Base-by-base conservation (phyloP, 2,113 vertebrate species). In the Phalacrocorax carbo region DNA sequence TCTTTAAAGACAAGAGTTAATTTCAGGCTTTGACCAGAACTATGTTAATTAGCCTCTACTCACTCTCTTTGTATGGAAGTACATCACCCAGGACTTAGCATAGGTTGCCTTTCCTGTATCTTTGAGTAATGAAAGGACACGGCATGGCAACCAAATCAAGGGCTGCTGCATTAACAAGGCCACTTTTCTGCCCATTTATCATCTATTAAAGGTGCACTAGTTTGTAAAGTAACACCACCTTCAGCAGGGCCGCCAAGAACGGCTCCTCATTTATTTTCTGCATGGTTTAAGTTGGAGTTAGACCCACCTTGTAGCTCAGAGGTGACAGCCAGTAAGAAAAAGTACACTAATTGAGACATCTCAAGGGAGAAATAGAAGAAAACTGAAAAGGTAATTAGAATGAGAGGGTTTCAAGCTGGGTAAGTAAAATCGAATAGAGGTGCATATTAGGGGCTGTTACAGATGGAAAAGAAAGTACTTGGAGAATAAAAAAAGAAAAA, bases 311-410 rank as follows among this genome's bases (percentile, higher is more conserved):
- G 95, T 95, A 95, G 97, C 97, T 97, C 96, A 88, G 97, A 97
- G 97, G 98, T 98, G 98, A 98, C 98, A 98, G 97, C 96, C 94
- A 34, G 97, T 94, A 94, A 97, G 98, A 98, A 98, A 98, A 98
- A 98, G 97, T 92, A 97, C 97, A 95, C 98, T 98, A 98, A 98
- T 98, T 98, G 98, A 98, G 98, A 97, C 96, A 97, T 98, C 98
- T 97, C 98, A 9, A 87, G 98, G 98, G 98, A 98, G 96, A 96
- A 84, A 97, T 97, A 87, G 73, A 94, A 95, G 97, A 96, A 97
- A 98, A 97, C 97, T 91, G 98, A 96, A 97, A 97, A 90, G 94
- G 98, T 98, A 98, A 98, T 98, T 98, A 98, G 98, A 98, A 98
- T 95, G 97, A 97, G 97, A 94, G 93, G 86, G 58, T 98, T 97